phyloP scores from a whole-genome alignment of 2,113 vertebrate genomes.

The Entomyzon cyanotis region DNA sequence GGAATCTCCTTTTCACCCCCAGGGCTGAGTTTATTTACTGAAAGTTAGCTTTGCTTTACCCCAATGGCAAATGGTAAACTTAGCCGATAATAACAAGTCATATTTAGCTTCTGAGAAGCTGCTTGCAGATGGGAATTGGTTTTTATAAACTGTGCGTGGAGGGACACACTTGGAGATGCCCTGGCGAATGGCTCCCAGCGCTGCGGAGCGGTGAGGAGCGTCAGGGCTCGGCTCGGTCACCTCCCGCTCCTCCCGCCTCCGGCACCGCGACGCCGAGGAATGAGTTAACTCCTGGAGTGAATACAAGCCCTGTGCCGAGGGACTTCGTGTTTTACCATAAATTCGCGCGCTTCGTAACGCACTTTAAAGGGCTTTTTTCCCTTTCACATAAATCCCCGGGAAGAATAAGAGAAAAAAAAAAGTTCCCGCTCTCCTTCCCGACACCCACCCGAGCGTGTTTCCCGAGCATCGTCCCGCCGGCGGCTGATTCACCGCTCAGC shows the following conservation, averaged over 20 bases:
- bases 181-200: background rate
- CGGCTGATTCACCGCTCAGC: background rate
- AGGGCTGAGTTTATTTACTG: background rate
- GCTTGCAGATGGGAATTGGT: background rate
- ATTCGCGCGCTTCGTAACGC: background rate
- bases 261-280: background rate
- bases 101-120: background rate
- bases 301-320: background rate
- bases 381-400: background rate
- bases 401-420: background rate
- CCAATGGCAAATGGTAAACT: background rate
- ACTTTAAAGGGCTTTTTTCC: background rate
- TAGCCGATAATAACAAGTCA: background rate
- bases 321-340: background rate
- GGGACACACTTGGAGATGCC: background rate
- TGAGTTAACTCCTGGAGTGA: background rate
- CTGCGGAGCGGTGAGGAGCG: background rate
- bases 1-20: background rate
- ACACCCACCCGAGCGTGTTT: background rate
- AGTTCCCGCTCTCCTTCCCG: background rate
- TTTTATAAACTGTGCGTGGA: background rate
- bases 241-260: background rate
- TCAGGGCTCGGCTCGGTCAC: background rate
- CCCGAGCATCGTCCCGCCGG: background rate
- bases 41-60: background rate